Base-by-base conservation (phyloP, 2,888 invertebrate genomes). In the Hirtodrosophila histrioides region DNA sequence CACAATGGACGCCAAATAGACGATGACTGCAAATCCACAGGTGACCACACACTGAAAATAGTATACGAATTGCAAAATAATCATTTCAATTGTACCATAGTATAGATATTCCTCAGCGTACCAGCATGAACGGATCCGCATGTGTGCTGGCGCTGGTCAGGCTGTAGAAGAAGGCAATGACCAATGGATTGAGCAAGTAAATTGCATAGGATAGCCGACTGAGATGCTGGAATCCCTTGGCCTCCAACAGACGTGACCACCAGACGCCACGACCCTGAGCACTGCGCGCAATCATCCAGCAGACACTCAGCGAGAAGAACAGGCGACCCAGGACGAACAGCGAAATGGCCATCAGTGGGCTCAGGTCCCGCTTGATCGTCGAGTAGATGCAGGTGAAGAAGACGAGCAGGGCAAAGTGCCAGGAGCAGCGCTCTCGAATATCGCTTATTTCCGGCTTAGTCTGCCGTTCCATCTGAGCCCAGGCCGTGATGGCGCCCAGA, bases 201-300 rank as follows among this genome's bases (percentile, higher is more conserved):
- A 93, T 93, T 45, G 93, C 93, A 80, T 93, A 94, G 0, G 94
- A 93, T 33, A 94, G 78, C 65, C 93, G 92, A 78, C 94, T 94
- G 3, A 94, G 54, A 41, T 92, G 92, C 53, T 91, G 91, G 54
- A 92, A 92, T 0, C 89, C 77, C 56, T 90, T 89, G 39, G 86
- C 85, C 68, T 91, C 91, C 64, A 91, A 70, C 12, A 91, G 82
- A 17, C 90, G 87, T 0, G 91, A 92, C 91, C 91, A 92, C 89
- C 90, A 89, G 8, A 81, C 88, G 27, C 91, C 93, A 53, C 94
- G 92, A 3, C 93, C 93, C 1, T 93, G 93, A 29, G 91, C 91
- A 75, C 94, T 94, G 41, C 93, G 93, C 10, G 93, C 88, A 29
- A 93, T 89, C 71, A 94, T 86, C 94, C 94, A 94, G 37, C 93